Conservation (phyloP, 2,888 invertebrate species). For the Chrysotoxum bicinctum region DNA sequence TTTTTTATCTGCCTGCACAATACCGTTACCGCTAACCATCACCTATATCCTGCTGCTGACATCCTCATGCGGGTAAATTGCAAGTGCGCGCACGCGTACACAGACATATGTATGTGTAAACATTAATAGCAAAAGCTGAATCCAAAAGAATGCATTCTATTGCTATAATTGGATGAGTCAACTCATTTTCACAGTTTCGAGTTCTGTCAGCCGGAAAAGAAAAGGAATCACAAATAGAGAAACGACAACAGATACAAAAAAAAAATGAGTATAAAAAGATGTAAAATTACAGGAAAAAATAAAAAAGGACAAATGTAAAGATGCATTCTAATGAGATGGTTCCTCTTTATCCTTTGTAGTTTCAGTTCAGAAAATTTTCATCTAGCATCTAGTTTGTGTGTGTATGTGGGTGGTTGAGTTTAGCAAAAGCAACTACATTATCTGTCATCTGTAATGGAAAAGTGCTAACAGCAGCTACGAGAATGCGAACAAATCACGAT, state of each 20-base stretch:
- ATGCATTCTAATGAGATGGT: conserved; percentile 63
- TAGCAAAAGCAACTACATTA: conserved; percentile 37
- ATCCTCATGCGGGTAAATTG: conserved; percentile 39
- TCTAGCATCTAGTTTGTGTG: neutral
- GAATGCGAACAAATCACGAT: neutral
- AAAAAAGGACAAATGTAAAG: conserved; percentile 6
- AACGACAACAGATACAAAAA: neutral
- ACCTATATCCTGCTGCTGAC: neutral
- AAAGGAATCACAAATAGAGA: neutral
- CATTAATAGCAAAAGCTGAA: conserved; percentile 24
- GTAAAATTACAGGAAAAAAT: conserved; percentile 11
- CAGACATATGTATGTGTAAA: neutral
- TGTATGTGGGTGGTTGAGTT: neutral
- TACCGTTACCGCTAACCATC: neutral
- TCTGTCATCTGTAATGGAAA: conserved; percentile 54
- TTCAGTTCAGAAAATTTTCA: conserved; percentile 12
- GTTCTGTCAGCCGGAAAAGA: neutral
- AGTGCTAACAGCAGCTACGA: conserved; percentile 37
- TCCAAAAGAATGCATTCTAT: conserved; percentile 58
- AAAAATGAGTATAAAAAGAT: neutral
- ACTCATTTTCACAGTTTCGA: conserved; percentile 64
- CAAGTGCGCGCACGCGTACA: conserved; percentile 10
- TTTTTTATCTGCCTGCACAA: neutral
- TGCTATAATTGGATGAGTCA: conserved; percentile 66
- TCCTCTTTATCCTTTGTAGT: conserved; percentile 41